These are phyloP conservation scores for Hydropotes inermis DNA, from an alignment of 2,113 vertebrate genomes.

Conservation along the genomic window DNA sequence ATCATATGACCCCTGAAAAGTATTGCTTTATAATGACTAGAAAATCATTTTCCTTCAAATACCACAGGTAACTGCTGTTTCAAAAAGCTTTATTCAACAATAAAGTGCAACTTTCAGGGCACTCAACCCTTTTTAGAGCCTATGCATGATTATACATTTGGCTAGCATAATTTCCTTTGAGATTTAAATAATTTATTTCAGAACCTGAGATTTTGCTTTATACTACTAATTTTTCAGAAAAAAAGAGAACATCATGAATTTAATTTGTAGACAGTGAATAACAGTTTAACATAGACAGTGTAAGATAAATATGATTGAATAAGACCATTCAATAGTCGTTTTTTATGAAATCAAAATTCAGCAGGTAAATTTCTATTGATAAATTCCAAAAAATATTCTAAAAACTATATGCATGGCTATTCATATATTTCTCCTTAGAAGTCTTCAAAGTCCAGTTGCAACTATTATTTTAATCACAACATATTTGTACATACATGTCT, in stretches of 20 bases:
- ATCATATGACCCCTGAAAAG: not conserved
- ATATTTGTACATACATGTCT: not conserved
- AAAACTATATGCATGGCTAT: not conserved
- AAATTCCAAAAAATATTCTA: not conserved
- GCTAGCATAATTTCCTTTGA: not conserved
- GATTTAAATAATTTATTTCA: constrained; percentile 64
- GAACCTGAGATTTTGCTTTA: not conserved
- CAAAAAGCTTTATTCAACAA: constrained; percentile 12
- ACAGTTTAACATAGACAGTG: not conserved
- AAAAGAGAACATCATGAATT: not conserved
- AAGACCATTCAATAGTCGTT: not conserved
- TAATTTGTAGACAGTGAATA: not conserved
- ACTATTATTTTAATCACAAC: not conserved
- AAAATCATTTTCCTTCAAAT: constrained; percentile 31
- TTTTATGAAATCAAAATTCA: not conserved
- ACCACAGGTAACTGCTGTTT: not conserved
- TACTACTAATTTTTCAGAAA: not conserved
- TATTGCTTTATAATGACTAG: constrained; percentile 3
- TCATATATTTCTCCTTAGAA: not conserved
- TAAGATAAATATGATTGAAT: not conserved
- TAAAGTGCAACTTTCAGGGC: constrained; percentile 9
- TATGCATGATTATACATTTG: not conserved
- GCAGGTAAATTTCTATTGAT: not conserved
- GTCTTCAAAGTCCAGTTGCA: not conserved
- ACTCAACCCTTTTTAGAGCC: not conserved